Base-by-base conservation (phyloP, 2,797 vertebrate genomes). In the Clarias pachynema region DNA sequence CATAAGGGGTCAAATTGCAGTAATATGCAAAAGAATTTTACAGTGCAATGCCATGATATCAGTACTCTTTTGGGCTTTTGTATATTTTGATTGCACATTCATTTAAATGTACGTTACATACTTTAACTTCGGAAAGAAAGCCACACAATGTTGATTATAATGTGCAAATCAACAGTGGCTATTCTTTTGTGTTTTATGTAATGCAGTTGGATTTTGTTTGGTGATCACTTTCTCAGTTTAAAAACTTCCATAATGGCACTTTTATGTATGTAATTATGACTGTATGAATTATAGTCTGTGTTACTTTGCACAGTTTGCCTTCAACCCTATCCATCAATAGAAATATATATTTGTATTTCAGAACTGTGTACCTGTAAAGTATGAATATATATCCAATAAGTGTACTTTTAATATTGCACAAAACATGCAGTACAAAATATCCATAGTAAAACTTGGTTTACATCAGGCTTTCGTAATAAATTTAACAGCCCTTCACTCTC, bases 251-350 rank as follows among this genome's bases (percentile, higher is more conserved):
- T 49, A 73, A 49, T 10, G 69, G 2, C 34, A 44, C 4, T 70
- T 70, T n/a, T n/a, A 12, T 24, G 1, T 29, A 53, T 31, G n/a
- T 31, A 29, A 75, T 75, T 56, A 75, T 56, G 72, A 9, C 1
- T 29, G n/a, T 56, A n/a, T n/a, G n/a, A n/a, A n/a, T n/a, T n/a
- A n/a, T n/a, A 16, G n/a, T 18, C 6, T 74, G n/a, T 56, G 26
- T 18, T 75, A 24, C n/a, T 34, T 83, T 72, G 57, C 53, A 84
- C 68, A 87, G 66, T 87, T 57, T 57, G n/a, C 7, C 9, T 18
- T 57, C 18, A 77, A 77, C 26, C 53, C 8, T 18, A 22, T 77
- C n/a, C 15, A 1, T 57, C 49, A 29, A 12, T 73, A 18, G 66
- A 37, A 69, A 22, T 31, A 63, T 24, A 63, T 26, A 14, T 26